These are phyloP conservation scores for Scaptomyza montana DNA, from an alignment of 1,140 invertebrate species.

Conservation along the genomic window DNA sequence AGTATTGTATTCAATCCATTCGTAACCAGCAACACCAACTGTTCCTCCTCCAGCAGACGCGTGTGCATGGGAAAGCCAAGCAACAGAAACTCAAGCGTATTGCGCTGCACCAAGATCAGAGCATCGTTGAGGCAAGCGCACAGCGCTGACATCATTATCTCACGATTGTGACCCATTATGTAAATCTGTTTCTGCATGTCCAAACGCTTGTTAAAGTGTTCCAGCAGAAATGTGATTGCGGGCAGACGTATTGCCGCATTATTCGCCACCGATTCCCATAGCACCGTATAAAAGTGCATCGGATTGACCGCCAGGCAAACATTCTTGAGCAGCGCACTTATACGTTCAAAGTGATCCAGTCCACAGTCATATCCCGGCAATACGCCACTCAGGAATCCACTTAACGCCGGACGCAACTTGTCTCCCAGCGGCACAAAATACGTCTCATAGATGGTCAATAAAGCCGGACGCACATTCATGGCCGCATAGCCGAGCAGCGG, in stretches of 20 bases:
- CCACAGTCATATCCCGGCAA: constrained; percentile 95
- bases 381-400: constrained; percentile 93
- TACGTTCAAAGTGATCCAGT: constrained; percentile 94
- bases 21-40: constrained; percentile 91
- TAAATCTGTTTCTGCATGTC: constrained; percentile 93
- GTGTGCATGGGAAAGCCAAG: constrained; percentile 94
- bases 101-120: constrained; percentile 93
- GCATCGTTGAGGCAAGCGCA: constrained; percentile 89
- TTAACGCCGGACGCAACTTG: constrained; percentile 91
- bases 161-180: constrained; percentile 93
- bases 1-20: constrained; percentile 93
- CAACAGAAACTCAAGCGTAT: constrained; percentile 93
- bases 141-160: constrained; percentile 88
- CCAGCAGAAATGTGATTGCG: constrained; percentile 92
- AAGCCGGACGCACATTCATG: constrained; percentile 93
- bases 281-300: constrained; percentile 92
- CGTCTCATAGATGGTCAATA: constrained; percentile 95
- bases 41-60: constrained; percentile 89
- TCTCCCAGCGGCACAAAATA: constrained; percentile 95
- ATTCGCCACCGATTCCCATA: constrained; percentile 94
- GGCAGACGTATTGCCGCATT: constrained; percentile 93
- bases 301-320: constrained; percentile 91
- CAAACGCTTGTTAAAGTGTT: constrained; percentile 92
- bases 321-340: constrained; percentile 90
- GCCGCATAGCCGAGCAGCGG: constrained; percentile 95